Evolutionary conservation across 2,113 vertebrate species (phyloP).

Genomic region (Notarius lentiginosus): DNA sequence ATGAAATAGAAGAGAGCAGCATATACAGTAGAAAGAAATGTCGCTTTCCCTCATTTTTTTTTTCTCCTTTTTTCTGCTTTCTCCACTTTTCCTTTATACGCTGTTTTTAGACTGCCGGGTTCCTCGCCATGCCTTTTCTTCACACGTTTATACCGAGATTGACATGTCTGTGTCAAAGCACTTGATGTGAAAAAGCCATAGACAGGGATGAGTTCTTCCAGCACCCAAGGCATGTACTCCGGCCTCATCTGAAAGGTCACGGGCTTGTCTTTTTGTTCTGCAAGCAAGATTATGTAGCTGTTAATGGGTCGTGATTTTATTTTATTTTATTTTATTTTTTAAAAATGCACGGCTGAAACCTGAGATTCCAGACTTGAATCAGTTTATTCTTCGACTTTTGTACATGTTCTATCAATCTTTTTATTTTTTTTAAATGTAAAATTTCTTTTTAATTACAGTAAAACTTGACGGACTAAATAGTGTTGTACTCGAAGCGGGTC

Average conservation of each 20-base stretch:
- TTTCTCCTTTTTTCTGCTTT: neutral
- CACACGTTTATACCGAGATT: neutral
- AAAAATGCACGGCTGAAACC: no score
- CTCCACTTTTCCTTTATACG: neutral
- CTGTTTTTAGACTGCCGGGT: neutral
- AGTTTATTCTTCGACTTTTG: neutral
- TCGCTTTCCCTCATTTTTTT: neutral
- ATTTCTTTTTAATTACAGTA: no score
- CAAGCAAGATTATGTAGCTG: neutral
- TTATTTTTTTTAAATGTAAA: no score
- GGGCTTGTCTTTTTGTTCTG: neutral
- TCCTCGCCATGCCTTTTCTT: neutral
- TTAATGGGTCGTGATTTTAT: neutral
- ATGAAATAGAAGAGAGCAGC: neutral
- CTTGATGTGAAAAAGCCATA: neutral
- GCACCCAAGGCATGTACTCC: neutral
- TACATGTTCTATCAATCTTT: no score
- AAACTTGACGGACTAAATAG: no score
- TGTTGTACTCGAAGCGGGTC: no score
- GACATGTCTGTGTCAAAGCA: neutral
- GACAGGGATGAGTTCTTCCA: neutral
- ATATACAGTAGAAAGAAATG: neutral
- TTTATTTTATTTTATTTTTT: no score
- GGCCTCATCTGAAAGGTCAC: neutral
- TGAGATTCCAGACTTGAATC: no score